Base-by-base conservation (phyloP, 2,888 invertebrate genomes). In the Carpatolechia fugitivella region DNA sequence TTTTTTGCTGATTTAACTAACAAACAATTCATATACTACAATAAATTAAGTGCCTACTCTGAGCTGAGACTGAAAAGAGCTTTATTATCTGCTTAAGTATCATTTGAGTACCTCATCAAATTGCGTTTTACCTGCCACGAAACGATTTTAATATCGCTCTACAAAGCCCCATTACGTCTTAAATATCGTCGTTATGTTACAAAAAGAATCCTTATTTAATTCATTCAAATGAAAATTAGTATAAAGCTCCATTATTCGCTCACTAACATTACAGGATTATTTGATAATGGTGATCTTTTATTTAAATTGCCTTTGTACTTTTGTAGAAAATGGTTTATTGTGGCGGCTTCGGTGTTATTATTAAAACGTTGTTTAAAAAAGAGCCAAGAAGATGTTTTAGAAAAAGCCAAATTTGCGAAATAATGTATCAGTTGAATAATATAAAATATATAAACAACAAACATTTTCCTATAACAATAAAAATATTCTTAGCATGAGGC, bases 151-250 rank as follows among this genome's bases (percentile, higher is more conserved):
- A 46, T 46, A 46, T 5, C 3, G 47, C 31, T 31, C 31, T 38
- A 38, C 38, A 38, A 51, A 51, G 35, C 13, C 14, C 29, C 38
- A 51, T 52, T 31, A 30, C 13, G 40, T 31, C 31, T 47, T 47
- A 47, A 24, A 16, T 30, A 41, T 30, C 8, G 30, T 30, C 47
- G 14, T 47, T 31, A 47, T 30, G 31, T 16, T 11, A 6, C 30
- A 51, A 51, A 52, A 13, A 18, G 40, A 31, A 31, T 52, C 30
- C 30, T 40, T 52, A 52, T 52, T 40, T 41, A 14, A 52, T 41
- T 52, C 52, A 41, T 16, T 52, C 40, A 31, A 29, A 40, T 10
- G 52, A 52, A 40, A 38, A 29, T 10, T 33, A 11, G 2, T n/a
- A 44, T 11, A 20, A 29, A 20, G 44, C 29, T 44, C 20, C n/a